Evolutionary conservation across 1,140 invertebrate genomes (phyloP).

Genomic region (Drosophila bifasciata): DNA sequence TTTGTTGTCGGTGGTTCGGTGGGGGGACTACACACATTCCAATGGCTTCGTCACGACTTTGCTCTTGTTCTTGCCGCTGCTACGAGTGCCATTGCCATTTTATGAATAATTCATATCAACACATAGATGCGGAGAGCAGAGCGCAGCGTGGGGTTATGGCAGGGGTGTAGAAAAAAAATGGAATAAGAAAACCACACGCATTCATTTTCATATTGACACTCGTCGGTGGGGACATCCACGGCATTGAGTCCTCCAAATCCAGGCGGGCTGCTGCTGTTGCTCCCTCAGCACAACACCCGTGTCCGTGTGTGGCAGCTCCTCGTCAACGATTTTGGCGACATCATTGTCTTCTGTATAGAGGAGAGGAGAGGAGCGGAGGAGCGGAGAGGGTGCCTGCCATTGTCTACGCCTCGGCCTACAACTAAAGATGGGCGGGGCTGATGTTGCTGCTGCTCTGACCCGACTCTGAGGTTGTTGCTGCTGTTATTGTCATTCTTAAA

Average conservation of each 20-base stretch:
- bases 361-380: no score
- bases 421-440: no score
- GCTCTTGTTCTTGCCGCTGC: constrained; percentile 65
- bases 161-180: constrained; percentile 29
- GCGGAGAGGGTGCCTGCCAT: constrained; percentile 26
- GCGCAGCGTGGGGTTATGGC: constrained; percentile 7
- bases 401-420: constrained; percentile 49
- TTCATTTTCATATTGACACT: constrained; percentile 80
- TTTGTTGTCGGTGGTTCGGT: constrained; percentile 3
- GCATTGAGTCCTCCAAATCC: constrained; percentile 59
- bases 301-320: constrained; percentile 53
- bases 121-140: constrained; percentile 44
- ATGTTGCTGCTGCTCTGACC: no score
- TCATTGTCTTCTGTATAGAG: constrained; percentile 59
- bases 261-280: background rate
- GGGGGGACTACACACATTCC: constrained; percentile 49
- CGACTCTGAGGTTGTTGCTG: no score
- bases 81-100: constrained; percentile 76
- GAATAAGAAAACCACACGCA: constrained; percentile 50
- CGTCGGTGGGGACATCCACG: constrained; percentile 42
- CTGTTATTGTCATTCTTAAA: constrained; percentile 28
- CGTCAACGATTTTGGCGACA: constrained; percentile 69
- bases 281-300: constrained; percentile 2
- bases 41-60: constrained; percentile 59
- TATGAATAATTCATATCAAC: constrained; percentile 80